These are phyloP conservation scores for Enteromius fasciolatus DNA, from an alignment of 2,797 vertebrate genomes.

Conservation along the genomic window DNA sequence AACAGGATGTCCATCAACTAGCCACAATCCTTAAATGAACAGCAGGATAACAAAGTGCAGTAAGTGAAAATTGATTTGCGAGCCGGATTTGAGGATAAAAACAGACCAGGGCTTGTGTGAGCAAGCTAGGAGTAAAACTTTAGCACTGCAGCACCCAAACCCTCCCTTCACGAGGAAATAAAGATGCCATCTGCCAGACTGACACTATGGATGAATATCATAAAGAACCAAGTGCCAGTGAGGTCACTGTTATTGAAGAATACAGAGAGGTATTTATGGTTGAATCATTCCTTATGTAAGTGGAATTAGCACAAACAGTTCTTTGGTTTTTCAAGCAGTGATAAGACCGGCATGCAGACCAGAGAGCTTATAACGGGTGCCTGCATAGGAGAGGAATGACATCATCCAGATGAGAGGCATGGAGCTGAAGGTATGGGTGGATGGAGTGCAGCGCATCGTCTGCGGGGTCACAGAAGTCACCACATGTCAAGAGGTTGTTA, in stretches of 20 bases:
- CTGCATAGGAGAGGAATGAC: slow-evolving; percentile 71
- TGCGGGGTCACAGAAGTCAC: slow-evolving; percentile 97
- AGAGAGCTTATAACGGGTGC: slow-evolving; percentile 47
- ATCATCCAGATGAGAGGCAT: slow-evolving; percentile 81
- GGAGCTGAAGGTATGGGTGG: slow-evolving; percentile 99
- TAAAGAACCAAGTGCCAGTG: not conserved
- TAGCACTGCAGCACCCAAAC: slow-evolving; percentile 7
- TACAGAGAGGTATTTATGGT: not conserved
- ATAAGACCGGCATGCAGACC: slow-evolving; percentile 42
- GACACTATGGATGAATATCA: not conserved
- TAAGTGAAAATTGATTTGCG: slow-evolving; percentile 1
- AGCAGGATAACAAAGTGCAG: not conserved
- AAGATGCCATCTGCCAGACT: not conserved
- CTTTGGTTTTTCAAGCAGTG: slow-evolving; percentile 45
- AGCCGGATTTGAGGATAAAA: not conserved
- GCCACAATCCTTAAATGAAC: not conserved
- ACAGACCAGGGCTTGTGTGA: not conserved
- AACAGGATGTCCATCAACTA: not conserved
- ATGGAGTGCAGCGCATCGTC: slow-evolving; percentile 95
- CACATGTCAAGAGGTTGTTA: slow-evolving; percentile 97
- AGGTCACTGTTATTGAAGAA: slow-evolving; percentile 18
- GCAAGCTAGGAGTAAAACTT: slow-evolving; percentile 12
- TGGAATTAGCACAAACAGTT: slow-evolving; percentile 42
- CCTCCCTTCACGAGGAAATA: not conserved
- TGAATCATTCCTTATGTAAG: slow-evolving; percentile 1